phyloP scores from a whole-genome alignment of 1,140 invertebrate genomes.

The Palaemon carinicauda region DNA sequence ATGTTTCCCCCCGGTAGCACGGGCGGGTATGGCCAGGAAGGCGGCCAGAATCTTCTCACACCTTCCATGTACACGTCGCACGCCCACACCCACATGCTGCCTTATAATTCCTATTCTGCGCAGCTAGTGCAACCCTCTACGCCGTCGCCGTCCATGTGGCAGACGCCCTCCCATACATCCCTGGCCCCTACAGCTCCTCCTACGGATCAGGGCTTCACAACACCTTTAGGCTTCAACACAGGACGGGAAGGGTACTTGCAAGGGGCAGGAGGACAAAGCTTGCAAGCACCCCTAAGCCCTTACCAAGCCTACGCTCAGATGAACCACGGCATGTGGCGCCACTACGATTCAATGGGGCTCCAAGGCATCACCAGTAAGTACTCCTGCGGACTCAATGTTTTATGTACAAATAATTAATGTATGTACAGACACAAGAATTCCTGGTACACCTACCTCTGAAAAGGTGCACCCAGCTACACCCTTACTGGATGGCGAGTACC shows the following conservation, averaged over 20 bases:
- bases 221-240: slow-evolving; percentile 53
- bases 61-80: slow-evolving; percentile 58
- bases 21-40: slow-evolving; percentile 55
- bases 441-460: no score
- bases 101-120: slow-evolving; percentile 58
- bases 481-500: no score
- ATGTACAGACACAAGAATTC: no score
- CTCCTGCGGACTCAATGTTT: no score
- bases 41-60: slow-evolving; percentile 53
- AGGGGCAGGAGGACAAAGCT: slow-evolving; percentile 34
- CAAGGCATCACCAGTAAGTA: slow-evolving; percentile 56
- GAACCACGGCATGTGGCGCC: slow-evolving; percentile 51
- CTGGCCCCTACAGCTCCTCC: slow-evolving; percentile 53
- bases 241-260: slow-evolving; percentile 54
- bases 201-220: slow-evolving; percentile 52
- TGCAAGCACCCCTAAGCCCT: slow-evolving; percentile 51
- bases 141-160: slow-evolving; percentile 58
- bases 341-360: slow-evolving; percentile 55
- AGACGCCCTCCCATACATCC: slow-evolving; percentile 45
- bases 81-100: slow-evolving; percentile 55
- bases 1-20: slow-evolving; percentile 57
- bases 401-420: no score
- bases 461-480: no score
- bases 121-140: slow-evolving; percentile 56
- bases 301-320: slow-evolving; percentile 58